Evolutionary conservation across 2,888 invertebrate species (phyloP).

Genomic region (Amphipoea oculea): DNA sequence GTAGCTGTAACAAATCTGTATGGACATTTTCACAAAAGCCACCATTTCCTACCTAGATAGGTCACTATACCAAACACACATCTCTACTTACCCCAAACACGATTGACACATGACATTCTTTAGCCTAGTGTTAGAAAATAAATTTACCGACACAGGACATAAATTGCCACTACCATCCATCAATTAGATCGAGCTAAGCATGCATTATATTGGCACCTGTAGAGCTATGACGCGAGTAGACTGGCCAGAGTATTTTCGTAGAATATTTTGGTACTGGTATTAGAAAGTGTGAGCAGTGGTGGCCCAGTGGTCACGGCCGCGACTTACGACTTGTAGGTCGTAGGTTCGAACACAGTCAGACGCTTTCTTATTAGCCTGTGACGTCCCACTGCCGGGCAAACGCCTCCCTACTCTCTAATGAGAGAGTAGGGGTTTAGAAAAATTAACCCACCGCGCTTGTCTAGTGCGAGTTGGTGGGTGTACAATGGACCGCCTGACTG

Average conservation of each 20-base stretch:
- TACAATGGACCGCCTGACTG: no score
- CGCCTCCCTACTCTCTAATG: no score
- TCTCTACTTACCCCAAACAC: conserved; percentile 3
- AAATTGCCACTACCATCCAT: conserved; percentile 62
- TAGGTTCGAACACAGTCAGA: no score
- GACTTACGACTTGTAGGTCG: no score
- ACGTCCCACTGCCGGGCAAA: no score
- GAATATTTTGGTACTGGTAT: background rate
- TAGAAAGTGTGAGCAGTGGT: no score
- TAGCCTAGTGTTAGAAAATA: conserved; percentile 56
- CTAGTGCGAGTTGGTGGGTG: no score
- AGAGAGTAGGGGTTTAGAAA: no score
- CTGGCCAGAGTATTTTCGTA: background rate
- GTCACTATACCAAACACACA: background rate
- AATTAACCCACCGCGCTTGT: no score
- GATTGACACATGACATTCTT: conserved; percentile 37
- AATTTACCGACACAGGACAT: conserved; percentile 50
- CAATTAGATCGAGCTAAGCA: conserved; percentile 66
- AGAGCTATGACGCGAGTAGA: conserved; percentile 42
- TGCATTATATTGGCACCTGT: conserved; percentile 67
- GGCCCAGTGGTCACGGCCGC: no score
- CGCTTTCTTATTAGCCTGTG: no score
- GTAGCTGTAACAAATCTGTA: background rate
- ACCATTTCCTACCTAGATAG: no score
- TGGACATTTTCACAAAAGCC: background rate